Conservation (phyloP, 2,888 invertebrate genomes). For the Drosophila maculinotata region DNA sequence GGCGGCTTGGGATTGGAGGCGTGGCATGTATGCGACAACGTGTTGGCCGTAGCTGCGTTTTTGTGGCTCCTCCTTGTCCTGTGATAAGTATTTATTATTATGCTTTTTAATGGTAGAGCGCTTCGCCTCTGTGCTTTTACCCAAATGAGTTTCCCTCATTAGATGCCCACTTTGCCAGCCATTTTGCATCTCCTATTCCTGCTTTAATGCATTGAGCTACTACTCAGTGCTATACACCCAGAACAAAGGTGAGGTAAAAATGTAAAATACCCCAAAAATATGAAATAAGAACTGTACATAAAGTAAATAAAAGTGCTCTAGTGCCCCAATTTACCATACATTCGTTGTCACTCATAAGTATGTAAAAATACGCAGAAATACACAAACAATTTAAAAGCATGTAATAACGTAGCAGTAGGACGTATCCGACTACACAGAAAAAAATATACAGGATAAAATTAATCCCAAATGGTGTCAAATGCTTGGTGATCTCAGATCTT, state of each 20-base stretch:
- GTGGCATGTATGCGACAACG: conserved; percentile 59
- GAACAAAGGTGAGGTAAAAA: conserved; percentile 4
- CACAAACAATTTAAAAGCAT: too few relatives aligned
- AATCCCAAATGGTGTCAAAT: too few relatives aligned
- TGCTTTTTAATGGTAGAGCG: conserved; percentile 74
- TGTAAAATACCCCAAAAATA: too few relatives aligned
- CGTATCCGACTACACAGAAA: too few relatives aligned
- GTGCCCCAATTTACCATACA: too few relatives aligned
- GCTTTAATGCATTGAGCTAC: conserved; percentile 32
- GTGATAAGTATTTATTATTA: conserved; percentile 80
- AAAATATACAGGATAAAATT: too few relatives aligned
- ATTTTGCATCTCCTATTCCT: conserved; percentile 26
- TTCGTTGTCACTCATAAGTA: too few relatives aligned
- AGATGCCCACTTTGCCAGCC: conserved; percentile 51
- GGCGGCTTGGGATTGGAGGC: conserved; percentile 34
- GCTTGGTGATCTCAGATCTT: too few relatives aligned
- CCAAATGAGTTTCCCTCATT: conserved; percentile 79
- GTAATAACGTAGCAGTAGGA: too few relatives aligned
- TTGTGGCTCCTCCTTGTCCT: conserved; percentile 37
- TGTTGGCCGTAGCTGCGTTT: conserved; percentile 55
- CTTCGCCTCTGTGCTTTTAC: conserved; percentile 69
- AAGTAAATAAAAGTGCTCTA: too few relatives aligned
- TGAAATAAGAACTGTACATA: too few relatives aligned
- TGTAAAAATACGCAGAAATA: too few relatives aligned
- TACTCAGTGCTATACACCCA: not conserved